phyloP scores from a whole-genome alignment of 1,140 invertebrate genomes.

The Neodiprion virginianus region DNA sequence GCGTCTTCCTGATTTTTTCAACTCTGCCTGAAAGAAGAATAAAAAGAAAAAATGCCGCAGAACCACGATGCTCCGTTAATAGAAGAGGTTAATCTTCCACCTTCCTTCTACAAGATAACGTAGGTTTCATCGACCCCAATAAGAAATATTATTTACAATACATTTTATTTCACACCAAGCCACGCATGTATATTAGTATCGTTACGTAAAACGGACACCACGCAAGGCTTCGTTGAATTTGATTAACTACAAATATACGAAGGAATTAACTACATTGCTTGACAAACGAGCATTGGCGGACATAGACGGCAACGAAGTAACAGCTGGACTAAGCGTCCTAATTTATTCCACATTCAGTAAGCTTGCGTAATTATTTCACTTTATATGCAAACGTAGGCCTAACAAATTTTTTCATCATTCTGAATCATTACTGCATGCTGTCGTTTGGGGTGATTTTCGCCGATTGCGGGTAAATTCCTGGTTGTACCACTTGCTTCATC shows the following conservation, averaged over 20 bases:
- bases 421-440: too few species aligned
- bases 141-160: neutral
- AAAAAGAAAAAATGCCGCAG: neutral
- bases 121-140: neutral
- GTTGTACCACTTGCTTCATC: too few species aligned
- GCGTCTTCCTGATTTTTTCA: slow-evolving; percentile 1
- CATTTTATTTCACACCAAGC: neutral
- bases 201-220: neutral
- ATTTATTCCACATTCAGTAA: neutral
- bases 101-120: neutral
- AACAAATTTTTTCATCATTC: too few species aligned
- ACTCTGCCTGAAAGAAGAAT: neutral
- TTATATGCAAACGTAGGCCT: too few species aligned
- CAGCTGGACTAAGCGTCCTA: neutral
- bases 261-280: neutral
- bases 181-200: too few species aligned
- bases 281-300: neutral
- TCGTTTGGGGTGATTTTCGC: too few species aligned
- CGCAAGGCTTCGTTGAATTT: neutral
- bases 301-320: neutral
- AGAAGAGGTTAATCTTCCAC: neutral
- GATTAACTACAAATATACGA: slow-evolving; percentile 1
- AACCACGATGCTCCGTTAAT: neutral
- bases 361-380: too few species aligned
- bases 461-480: too few species aligned